Conservation (phyloP, 2,888 invertebrate genomes). For the Cephus pygmeus region DNA sequence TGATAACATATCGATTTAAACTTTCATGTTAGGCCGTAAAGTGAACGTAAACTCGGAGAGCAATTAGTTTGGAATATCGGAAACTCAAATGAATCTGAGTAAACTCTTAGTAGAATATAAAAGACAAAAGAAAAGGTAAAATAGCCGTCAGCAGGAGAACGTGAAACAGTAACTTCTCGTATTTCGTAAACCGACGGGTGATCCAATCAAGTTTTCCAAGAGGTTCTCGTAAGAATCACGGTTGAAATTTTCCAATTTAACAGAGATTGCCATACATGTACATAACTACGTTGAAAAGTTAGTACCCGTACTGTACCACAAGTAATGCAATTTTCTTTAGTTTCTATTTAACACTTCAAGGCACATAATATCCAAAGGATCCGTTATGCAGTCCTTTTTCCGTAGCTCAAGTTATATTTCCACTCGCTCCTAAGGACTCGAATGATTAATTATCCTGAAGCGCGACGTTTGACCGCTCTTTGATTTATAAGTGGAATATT, state of each 20-base stretch:
- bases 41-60: background rate
- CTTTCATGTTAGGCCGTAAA: background rate
- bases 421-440: background rate
- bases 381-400: background rate
- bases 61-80: background rate
- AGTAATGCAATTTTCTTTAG: background rate
- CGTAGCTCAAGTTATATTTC: background rate
- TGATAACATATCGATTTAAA: background rate
- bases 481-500: background rate
- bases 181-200: background rate
- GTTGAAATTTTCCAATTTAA: background rate
- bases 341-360: background rate
- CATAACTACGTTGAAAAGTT: background rate
- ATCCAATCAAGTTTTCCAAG: background rate
- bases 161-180: background rate
- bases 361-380: background rate
- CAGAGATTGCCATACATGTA: background rate
- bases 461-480: background rate
- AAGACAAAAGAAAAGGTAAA: background rate
- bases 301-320: background rate
- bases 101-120: background rate
- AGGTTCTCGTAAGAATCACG: background rate
- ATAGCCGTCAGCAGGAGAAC: background rate
- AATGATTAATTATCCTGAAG: background rate
- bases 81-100: background rate